Evolutionary conservation across 2,888 invertebrate genomes (phyloP).

Genomic region (Phyllotreta striolata): DNA sequence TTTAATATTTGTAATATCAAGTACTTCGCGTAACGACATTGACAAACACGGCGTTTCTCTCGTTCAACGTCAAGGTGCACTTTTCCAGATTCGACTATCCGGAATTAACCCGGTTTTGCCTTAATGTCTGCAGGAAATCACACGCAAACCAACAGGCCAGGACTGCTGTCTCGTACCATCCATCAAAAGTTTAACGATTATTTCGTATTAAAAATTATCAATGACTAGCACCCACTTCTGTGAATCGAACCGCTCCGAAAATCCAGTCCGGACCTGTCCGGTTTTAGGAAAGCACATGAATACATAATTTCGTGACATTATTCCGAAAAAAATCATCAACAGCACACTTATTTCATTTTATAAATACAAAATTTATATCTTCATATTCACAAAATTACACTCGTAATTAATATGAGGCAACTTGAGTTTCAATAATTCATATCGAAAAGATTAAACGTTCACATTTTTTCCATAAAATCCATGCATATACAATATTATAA

Average conservation of each 20-base stretch:
- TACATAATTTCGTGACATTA: conserved; percentile 31
- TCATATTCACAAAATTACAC: conserved; percentile 40
- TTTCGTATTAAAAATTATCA: too few relatives aligned
- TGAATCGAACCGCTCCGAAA: not conserved
- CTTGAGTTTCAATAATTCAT: conserved; percentile 32
- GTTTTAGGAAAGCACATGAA: conserved; percentile 45
- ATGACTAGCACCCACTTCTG: not conserved
- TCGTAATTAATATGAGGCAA: conserved; percentile 42
- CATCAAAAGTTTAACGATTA: not conserved
- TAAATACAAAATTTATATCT: conserved; percentile 44
- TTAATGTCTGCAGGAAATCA: conserved; percentile 46
- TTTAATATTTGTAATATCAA: conserved; percentile 40
- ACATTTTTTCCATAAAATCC: too few relatives aligned
- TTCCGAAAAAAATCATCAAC: conserved; percentile 39
- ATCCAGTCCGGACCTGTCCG: conserved; percentile 7
- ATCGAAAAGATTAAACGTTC: too few relatives aligned
- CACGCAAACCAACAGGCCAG: conserved; percentile 44
- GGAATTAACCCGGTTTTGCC: conserved; percentile 19
- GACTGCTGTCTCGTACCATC: not conserved
- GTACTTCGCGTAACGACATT: conserved; percentile 36
- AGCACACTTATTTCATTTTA: conserved; percentile 40
- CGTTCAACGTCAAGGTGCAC: conserved; percentile 30
- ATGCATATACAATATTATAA: too few relatives aligned
- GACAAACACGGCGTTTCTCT: conserved; percentile 26
- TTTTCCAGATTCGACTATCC: conserved; percentile 29